These are phyloP conservation scores for Condylura cristata DNA, from an alignment of 2,113 vertebrate species.

Conservation along the genomic window DNA sequence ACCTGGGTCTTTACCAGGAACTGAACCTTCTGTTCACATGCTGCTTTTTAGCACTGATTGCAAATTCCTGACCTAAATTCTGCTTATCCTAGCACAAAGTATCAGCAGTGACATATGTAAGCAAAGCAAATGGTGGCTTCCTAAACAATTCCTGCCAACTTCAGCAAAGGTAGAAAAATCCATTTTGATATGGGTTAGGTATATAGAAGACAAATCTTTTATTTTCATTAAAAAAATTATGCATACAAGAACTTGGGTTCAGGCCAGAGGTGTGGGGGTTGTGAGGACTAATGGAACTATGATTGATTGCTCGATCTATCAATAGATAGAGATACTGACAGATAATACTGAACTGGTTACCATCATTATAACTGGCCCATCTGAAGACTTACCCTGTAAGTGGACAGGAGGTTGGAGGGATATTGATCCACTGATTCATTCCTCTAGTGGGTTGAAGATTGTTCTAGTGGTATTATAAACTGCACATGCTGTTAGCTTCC, in stretches of 20 bases:
- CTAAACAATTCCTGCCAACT: slow-evolving; percentile 39
- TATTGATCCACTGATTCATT: background rate
- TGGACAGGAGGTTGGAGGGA: background rate
- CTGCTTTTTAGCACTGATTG: slow-evolving; percentile 66
- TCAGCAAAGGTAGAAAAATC: slow-evolving; percentile 9
- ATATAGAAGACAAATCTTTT: background rate
- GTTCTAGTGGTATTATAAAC: background rate
- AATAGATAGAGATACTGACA: no score
- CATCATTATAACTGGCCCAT: background rate
- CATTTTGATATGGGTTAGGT: background rate
- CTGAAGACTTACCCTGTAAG: background rate
- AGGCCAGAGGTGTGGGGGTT: no score
- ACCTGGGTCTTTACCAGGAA: slow-evolving; percentile 58
- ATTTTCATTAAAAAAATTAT: no score
- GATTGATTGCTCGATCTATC: no score
- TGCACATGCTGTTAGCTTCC: background rate
- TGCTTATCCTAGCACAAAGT: slow-evolving; percentile 36
- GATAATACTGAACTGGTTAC: background rate
- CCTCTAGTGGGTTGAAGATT: background rate
- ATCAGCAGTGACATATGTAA: slow-evolving; percentile 46
- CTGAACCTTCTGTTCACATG: slow-evolving; percentile 58
- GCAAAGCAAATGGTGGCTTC: slow-evolving; percentile 43
- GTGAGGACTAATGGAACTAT: background rate
- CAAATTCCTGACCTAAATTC: slow-evolving; percentile 66
- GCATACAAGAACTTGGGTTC: no score